phyloP scores from a whole-genome alignment of 2,797 vertebrate genomes.

The Chelonia mydas region DNA sequence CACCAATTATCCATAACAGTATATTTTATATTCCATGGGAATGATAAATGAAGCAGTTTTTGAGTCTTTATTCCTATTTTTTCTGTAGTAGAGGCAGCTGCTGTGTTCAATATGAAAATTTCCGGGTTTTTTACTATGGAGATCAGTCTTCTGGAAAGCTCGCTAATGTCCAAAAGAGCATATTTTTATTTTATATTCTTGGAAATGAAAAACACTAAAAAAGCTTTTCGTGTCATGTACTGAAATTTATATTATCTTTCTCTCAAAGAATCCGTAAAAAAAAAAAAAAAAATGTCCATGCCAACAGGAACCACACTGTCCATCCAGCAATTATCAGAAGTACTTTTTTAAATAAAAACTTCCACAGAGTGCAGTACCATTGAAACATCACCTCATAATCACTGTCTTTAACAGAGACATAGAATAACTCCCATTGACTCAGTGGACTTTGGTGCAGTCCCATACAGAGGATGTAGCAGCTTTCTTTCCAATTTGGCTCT shows the following conservation, averaged over 20 bases:
- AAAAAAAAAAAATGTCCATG: neutral
- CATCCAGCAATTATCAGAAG: rapidly evolving
- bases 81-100: neutral
- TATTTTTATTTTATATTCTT: neutral
- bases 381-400: neutral
- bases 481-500: neutral
- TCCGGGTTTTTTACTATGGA: neutral
- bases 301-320: neutral
- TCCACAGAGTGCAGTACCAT: neutral
- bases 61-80: neutral
- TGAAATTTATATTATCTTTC: neutral
- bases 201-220: neutral
- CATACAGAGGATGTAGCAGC: neutral
- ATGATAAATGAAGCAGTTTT: neutral
- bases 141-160: neutral
- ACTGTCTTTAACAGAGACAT: neutral
- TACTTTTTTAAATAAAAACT: neutral
- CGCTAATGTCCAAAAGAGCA: neutral
- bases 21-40: neutral
- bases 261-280: neutral
- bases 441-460: neutral
- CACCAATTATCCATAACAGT: neutral
- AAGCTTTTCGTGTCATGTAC: neutral
- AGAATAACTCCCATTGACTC: neutral
- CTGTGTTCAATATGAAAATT: neutral